These are phyloP conservation scores for Nesidiocoris tenuis DNA, from an alignment of 2,888 invertebrate species.

Conservation along the genomic window DNA sequence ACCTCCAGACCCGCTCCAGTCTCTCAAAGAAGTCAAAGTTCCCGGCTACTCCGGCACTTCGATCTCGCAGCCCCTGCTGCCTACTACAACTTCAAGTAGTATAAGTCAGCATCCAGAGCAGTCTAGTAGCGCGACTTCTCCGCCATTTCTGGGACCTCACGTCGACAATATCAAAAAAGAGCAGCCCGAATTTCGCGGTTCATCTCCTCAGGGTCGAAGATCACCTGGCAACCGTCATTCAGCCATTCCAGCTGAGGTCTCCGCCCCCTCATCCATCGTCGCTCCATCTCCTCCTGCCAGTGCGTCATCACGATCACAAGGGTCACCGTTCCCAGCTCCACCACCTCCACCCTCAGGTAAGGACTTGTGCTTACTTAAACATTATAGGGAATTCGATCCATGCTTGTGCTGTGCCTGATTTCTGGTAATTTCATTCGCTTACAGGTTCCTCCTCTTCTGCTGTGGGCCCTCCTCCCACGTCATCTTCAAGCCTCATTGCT, in stretches of 20 bases:
- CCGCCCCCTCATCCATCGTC: slow-evolving; percentile 40
- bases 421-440: slow-evolving; percentile 49
- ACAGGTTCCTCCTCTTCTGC: slow-evolving; percentile 13
- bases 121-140: slow-evolving; percentile 58
- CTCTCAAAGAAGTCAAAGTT: slow-evolving; percentile 76
- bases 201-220: slow-evolving; percentile 52
- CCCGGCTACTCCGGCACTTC: slow-evolving; percentile 64
- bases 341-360: slow-evolving; percentile 45
- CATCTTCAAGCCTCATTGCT: slow-evolving; percentile 53
- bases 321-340: slow-evolving; percentile 47
- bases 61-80: slow-evolving; percentile 52
- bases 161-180: slow-evolving; percentile 74
- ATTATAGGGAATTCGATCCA: too few species aligned
- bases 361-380: neutral
- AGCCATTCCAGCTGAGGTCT: slow-evolving; percentile 51
- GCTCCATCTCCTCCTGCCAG: slow-evolving; percentile 46
- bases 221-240: slow-evolving; percentile 55
- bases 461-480: slow-evolving; percentile 44
- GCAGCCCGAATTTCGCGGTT: slow-evolving; percentile 58
- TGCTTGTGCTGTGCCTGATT: too few species aligned
- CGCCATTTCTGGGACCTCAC: slow-evolving; percentile 64
- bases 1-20: slow-evolving; percentile 67
- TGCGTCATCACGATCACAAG: slow-evolving; percentile 45
- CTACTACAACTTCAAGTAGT: slow-evolving; percentile 50
- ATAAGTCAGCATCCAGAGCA: slow-evolving; percentile 55